Evolutionary conservation across 2,888 invertebrate genomes (phyloP).

Genomic region (Leucozona laternaria): DNA sequence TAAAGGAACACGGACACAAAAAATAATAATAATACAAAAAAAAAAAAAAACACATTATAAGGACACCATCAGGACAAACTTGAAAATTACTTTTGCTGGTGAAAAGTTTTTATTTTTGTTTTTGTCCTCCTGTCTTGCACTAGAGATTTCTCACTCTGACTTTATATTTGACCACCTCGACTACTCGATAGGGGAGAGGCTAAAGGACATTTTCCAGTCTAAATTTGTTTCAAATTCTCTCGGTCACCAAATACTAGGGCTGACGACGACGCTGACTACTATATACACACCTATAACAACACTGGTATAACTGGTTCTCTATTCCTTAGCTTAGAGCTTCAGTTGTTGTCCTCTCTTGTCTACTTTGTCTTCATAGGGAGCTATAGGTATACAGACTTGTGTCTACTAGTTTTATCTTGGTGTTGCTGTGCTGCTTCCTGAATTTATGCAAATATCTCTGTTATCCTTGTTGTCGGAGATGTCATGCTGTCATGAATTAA

Average conservation of each 20-base stretch:
- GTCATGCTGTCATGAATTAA: constrained; percentile 72
- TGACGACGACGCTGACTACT: background rate
- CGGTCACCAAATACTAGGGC: constrained; percentile 10
- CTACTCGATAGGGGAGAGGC: background rate
- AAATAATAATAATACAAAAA: background rate
- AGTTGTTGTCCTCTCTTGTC: constrained; percentile 26
- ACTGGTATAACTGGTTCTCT: background rate
- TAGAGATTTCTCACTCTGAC: constrained; percentile 17
- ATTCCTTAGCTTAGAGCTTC: constrained; percentile 9
- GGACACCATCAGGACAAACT: constrained; percentile 72
- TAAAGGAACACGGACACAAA: constrained; percentile 21
- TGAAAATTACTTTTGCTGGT: constrained; percentile 73
- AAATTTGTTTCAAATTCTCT: constrained; percentile 41
- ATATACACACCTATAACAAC: background rate
- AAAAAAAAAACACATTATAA: constrained; percentile 40
- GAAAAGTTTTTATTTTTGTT: constrained; percentile 62
- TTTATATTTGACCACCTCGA: constrained; percentile 26
- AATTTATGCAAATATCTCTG: constrained; percentile 72
- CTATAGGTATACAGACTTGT: constrained; percentile 9
- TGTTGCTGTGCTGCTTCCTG: constrained; percentile 62
- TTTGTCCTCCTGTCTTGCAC: constrained; percentile 34
- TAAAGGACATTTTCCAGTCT: constrained; percentile 45
- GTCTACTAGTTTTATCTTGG: constrained; percentile 55
- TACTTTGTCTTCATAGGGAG: background rate
- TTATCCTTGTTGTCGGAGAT: constrained; percentile 71